Conservation (phyloP, 2,888 invertebrate genomes). For the Drosophila aldrichi region DNA sequence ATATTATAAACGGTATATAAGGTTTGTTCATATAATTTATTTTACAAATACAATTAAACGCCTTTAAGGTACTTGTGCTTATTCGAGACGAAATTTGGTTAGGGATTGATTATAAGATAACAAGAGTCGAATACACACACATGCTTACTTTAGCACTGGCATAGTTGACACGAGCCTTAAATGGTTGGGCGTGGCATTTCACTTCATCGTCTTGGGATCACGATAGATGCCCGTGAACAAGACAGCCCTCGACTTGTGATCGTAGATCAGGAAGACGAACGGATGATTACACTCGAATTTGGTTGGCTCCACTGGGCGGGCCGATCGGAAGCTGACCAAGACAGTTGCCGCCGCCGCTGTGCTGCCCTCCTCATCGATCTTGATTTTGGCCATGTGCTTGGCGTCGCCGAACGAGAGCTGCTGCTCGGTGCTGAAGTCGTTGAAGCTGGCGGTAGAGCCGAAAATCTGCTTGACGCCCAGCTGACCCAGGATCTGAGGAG, state of each 20-base stretch:
- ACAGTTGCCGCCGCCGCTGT: conserved; percentile 95
- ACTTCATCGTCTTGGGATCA: conserved; percentile 78
- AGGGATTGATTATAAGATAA: conserved; percentile 13
- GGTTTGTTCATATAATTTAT: conserved; percentile 59
- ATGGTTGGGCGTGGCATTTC: conserved; percentile 7
- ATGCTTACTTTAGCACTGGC: conserved; percentile 15
- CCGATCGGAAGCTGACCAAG: conserved; percentile 93
- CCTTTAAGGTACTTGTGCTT: conserved; percentile 22
- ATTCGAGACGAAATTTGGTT: conserved; percentile 55
- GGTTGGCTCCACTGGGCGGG: conserved; percentile 92
- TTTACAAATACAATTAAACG: conserved; percentile 45
- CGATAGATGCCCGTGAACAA: conserved; percentile 85
- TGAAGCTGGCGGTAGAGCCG: conserved; percentile 87
- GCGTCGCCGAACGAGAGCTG: conserved; percentile 88
- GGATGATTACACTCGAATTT: conserved; percentile 94
- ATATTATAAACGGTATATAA: background rate
- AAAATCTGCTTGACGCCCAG: conserved; percentile 91
- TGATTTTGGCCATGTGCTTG: conserved; percentile 93
- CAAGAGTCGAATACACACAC: conserved; percentile 10
- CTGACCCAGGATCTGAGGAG: conserved; percentile 87
- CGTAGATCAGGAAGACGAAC: conserved; percentile 93
- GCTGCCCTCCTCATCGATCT: conserved; percentile 93
- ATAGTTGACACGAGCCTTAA: conserved; percentile 27
- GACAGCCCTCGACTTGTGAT: conserved; percentile 84
- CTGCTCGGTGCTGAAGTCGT: conserved; percentile 86